Evolutionary conservation across 2,888 invertebrate species (phyloP).

Genomic region (Brachyptera risi): DNA sequence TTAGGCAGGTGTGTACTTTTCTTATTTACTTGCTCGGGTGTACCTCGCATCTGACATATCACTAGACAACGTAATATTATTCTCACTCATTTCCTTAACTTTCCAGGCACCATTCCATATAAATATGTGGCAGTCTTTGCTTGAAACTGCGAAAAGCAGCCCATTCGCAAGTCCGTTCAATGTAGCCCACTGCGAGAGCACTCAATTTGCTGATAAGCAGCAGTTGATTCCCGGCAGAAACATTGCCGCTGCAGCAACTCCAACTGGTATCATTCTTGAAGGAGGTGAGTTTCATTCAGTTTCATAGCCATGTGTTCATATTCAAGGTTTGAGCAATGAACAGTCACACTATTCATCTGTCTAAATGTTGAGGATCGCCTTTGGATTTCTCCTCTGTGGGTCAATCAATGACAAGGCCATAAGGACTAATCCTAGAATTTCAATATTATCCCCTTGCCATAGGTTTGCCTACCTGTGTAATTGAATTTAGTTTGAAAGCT

Average conservation of each 20-base stretch:
- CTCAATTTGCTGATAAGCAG: conserved; percentile 29
- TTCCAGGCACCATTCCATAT: conserved; percentile 24
- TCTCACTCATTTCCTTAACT: too few species aligned
- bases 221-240: conserved; percentile 42
- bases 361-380: background rate
- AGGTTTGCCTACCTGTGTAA: too few species aligned
- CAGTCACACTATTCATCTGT: background rate
- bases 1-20: conserved; percentile 19
- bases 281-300: conserved; percentile 43
- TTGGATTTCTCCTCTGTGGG: too few species aligned
- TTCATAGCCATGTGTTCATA: conserved; percentile 34
- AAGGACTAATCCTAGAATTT: too few species aligned
- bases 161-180: conserved; percentile 45
- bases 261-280: conserved; percentile 32
- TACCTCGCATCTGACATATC: too few species aligned
- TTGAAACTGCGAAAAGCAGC: conserved; percentile 46
- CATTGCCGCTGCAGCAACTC: conserved; percentile 44
- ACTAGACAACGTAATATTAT: too few species aligned
- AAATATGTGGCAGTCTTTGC: conserved; percentile 47
- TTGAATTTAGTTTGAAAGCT: too few species aligned
- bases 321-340: background rate
- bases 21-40: too few species aligned
- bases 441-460: too few species aligned
- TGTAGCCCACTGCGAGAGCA: conserved; percentile 44
- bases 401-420: too few species aligned